Base-by-base conservation (phyloP, 2,113 vertebrate genomes). In the Xenopus laevis region DNA sequence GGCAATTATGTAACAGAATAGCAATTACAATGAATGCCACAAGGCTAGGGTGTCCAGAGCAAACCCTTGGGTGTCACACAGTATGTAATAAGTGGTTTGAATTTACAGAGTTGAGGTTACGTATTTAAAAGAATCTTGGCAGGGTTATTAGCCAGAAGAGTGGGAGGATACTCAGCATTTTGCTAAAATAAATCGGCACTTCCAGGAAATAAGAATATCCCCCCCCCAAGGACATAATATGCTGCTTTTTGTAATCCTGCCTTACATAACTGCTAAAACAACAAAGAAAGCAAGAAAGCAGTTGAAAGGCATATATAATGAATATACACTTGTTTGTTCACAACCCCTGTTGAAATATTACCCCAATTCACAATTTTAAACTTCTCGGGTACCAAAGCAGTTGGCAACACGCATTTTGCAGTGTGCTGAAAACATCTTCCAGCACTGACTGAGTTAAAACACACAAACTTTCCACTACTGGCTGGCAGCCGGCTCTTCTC, bases 271-370 rank as follows among this genome's bases (percentile, higher is more conserved):
- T 55, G 30, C 65, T 68, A 68, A 69, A 67, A 68, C 64, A 74
- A 61, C 15, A 73, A 68, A 78, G 80, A 73, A 68, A 78, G 80
- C 92, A 91, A 88, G 82, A 92, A 94, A 93, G 90, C 89, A 84
- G 86, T 88, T 69, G 88, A 92, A 95, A 94, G 91, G 91, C 89
- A 82, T 94, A 95, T 95, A 89, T 95, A 97, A 76, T 69, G 74
- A 70, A 70, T 77, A 40, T 77, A 70, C 73, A 68, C 73, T 68
- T 93, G 94, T 82, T 86, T 92, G 93, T 83, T 84, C 83, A 86
- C 76, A 83, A 89, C 83, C 81, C 84, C 77, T 71, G 84, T 52
- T 88, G 85, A 85, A 75, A 63, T 27, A 66, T 20, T 10, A 46
- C 68, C 65, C 33, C 59, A 75, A 82, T 81, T 84, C 85, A 87